Evolutionary conservation across 2,113 vertebrate species (phyloP), one percentile per base, ranked within the genome.

Genomic region (Malurus alboscapulatus): DNA sequence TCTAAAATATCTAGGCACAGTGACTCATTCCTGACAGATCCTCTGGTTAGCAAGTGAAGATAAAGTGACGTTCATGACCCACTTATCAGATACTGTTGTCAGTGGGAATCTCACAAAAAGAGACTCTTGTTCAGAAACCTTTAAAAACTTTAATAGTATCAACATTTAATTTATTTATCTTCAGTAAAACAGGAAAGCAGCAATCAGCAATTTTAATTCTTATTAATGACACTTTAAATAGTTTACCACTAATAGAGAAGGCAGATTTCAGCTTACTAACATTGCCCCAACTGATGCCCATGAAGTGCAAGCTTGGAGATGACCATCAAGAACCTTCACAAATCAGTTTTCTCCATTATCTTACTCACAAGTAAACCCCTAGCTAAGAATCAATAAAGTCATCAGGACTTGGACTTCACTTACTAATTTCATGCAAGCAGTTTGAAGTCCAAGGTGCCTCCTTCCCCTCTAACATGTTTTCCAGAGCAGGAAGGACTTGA

Each of bases 241-340:
- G 44, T 82, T 58, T 92, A 45, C 57, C 29, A 47, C 29, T n/a
- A 67, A 34, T 5, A 58, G 2, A 73, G 12, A 36, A 75, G 73
- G 13, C 7, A n/a, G 48, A 76, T 11, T 51, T 42, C 32, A 59
- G 22, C 29, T 53, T 53, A 38, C 16, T 14, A 44, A 12, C 2
- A 2, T 1, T 44, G 25, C 18, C 40, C 5, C 21, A 61, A 36
- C 1, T 69, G 26, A 9, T 27, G 5, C 4, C 21, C 34, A n/a
- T 16, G 9, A 79, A 68, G 12, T 3, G 5, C 10, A 17, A 18
- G 8, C 20, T 17, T 40, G 11, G 24, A 83, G 7, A 54, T 10
- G 14, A 48, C 14, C 17, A 69, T 11, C 2, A 61, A 11, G 9
- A 65, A 61, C 2, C 11, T 80, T 24, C 11, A 25, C 14, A 62